phyloP scores from a whole-genome alignment of 2,888 invertebrate genomes.

The Drosophila planitibia region DNA sequence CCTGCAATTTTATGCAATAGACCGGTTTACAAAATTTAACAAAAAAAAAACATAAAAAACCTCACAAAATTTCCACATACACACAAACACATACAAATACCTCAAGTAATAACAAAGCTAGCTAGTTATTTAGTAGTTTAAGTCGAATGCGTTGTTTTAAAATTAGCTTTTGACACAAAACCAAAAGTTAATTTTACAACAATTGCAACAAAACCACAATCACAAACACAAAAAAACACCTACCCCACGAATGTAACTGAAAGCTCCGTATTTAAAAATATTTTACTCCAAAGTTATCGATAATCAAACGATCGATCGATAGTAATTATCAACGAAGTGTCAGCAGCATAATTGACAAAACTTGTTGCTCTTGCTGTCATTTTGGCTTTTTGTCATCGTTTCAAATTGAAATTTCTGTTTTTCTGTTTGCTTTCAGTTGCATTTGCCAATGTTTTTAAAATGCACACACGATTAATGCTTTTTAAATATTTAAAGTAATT shows the following conservation, averaged over 20 bases:
- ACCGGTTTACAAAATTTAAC: slow-evolving; percentile 85
- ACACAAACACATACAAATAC: slow-evolving; percentile 52
- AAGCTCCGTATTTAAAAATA: slow-evolving; percentile 49
- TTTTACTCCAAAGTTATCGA: slow-evolving; percentile 18
- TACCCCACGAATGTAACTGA: slow-evolving; percentile 63
- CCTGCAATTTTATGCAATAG: slow-evolving; percentile 86
- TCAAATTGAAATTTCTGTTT: slow-evolving; percentile 13
- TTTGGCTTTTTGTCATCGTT: slow-evolving; percentile 16
- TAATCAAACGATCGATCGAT: slow-evolving; percentile 11
- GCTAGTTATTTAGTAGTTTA: slow-evolving; percentile 77
- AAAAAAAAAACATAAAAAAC: slow-evolving; percentile 59
- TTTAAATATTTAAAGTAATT: slow-evolving; percentile 83
- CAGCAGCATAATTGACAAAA: slow-evolving; percentile 22
- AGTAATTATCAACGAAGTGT: background rate
- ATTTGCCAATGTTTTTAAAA: slow-evolving; percentile 46
- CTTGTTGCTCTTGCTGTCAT: slow-evolving; percentile 25
- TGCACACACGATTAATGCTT: slow-evolving; percentile 69
- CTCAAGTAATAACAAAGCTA: slow-evolving; percentile 62
- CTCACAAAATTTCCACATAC: slow-evolving; percentile 83
- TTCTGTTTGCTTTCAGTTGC: slow-evolving; percentile 60
- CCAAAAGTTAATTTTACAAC: slow-evolving; percentile 73
- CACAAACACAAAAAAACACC: slow-evolving; percentile 24
- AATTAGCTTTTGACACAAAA: slow-evolving; percentile 58
- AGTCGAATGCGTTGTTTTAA: slow-evolving; percentile 67
- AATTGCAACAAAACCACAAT: slow-evolving; percentile 42